A percentile compares a stretch with the other conserved stretches of the same genome.
Evolutionary conservation across 2,888 invertebrate genomes (phyloP).

Genomic region (Lasioglossum morio): DNA sequence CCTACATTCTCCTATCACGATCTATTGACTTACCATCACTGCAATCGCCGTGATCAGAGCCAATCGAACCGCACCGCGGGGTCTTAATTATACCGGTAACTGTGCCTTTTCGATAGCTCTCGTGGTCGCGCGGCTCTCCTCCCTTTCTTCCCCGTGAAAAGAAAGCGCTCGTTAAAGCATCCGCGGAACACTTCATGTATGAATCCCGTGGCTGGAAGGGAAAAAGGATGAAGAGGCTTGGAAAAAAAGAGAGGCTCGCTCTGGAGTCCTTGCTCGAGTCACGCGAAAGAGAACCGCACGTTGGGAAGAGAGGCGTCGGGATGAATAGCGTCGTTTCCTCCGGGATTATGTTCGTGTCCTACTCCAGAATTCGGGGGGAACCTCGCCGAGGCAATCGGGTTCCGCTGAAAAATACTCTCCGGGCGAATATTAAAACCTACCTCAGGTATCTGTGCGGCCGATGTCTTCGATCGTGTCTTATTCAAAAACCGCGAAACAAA

Average conservation of each 20-base stretch:
- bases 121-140: slow-evolving; percentile 14
- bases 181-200: slow-evolving; percentile 30
- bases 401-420: slow-evolving; percentile 29
- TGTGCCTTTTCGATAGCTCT: slow-evolving; percentile 38
- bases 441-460: slow-evolving; percentile 23
- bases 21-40: background rate
- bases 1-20: background rate
- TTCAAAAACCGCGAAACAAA: slow-evolving; percentile 10
- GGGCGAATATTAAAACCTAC: slow-evolving; percentile 50
- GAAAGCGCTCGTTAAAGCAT: slow-evolving; percentile 58
- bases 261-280: slow-evolving; percentile 38
- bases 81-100: slow-evolving; percentile 48
- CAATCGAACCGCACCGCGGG: slow-evolving; percentile 5
- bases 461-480: slow-evolving; percentile 34
- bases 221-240: background rate
- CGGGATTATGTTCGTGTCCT: slow-evolving; percentile 59
- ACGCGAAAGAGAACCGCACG: slow-evolving; percentile 36
- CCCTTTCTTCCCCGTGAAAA: slow-evolving; percentile 26
- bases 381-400: background rate
- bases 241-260: background rate
- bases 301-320: slow-evolving; percentile 49
- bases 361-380: slow-evolving; percentile 42
- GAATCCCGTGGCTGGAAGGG: slow-evolving; percentile 40
- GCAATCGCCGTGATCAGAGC: slow-evolving; percentile 2
- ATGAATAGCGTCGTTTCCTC: slow-evolving; percentile 57